Evolutionary conservation across 2,888 invertebrate genomes (phyloP), one percentile per base, ranked within the genome.

Genomic region (Acleris sparsana): DNA sequence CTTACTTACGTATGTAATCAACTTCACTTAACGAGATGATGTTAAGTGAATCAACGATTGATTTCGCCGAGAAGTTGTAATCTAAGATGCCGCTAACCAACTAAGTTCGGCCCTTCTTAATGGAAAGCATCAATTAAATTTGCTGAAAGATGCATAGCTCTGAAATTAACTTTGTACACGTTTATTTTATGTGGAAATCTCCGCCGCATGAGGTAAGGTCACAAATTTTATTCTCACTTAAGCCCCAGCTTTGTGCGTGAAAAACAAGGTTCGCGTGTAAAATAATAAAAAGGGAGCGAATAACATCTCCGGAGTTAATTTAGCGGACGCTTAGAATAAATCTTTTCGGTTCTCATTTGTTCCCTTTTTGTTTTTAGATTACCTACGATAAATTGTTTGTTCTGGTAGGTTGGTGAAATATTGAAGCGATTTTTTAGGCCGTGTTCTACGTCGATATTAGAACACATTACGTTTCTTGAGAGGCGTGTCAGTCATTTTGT

Each of bases 221-320:
- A 71, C 73, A 76, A 80, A 75, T 79, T 77, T 76, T 77, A 75
- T 76, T 75, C 71, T 70, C 72, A 64, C 74, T 74, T 72, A 70
- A 73, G 71, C 70, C 70, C 69, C 56, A 63, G 74, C 72, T 80
- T 77, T 78, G 78, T 79, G 73, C 76, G 68, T 73, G 73, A 75
- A 78, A 78, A 78, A 72, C 72, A 63, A 71, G 67, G 71, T 63
- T 72, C 70, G 73, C 75, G 79, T 78, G 77, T 75, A 82, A 82
- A 82, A 82, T 83, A 82, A 84, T 81, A 82, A 80, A 84, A 83
- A 78, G 71, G 76, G 76, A 80, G 75, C 72, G 76, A 79, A 76
- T 79, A 81, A 82, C 80, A 80, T 82, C 78, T 76, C 76, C 73
- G 72, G 68, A 80, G 82, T 82, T 81, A 83, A 83, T 84, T 83